A percentile compares a stretch with the other conserved stretches of the same genome.
Conservation (phyloP, 1,140 invertebrate genomes). For the Cephus cinctus region DNA sequence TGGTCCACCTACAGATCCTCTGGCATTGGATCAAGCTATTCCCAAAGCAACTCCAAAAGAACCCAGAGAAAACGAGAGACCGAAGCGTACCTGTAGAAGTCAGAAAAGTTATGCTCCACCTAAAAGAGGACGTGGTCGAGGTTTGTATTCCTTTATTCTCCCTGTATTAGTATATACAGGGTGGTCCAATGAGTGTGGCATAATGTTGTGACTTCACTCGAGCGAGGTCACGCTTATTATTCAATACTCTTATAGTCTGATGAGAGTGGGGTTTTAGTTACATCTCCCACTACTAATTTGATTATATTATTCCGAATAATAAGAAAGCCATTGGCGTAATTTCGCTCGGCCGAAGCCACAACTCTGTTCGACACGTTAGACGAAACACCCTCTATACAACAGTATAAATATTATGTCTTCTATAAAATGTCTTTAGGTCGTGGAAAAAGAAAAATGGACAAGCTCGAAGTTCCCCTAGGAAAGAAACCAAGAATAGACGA, state of each 20-base stretch:
- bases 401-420: too few species aligned
- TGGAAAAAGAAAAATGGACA: conserved; percentile 50
- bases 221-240: too few species aligned
- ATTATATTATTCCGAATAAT: conserved; percentile 4
- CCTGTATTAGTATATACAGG: too few species aligned
- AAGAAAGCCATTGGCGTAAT: background rate
- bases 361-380: too few species aligned
- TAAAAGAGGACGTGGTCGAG: conserved; percentile 46
- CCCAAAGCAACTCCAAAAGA: conserved; percentile 19
- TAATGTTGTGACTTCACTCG: conserved; percentile 3
- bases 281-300: background rate
- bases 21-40: conserved; percentile 40
- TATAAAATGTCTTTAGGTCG: conserved; percentile 34
- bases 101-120: conserved; percentile 54
- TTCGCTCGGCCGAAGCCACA: too few species aligned
- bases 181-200: too few species aligned
- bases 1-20: conserved; percentile 33
- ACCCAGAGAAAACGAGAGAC: conserved; percentile 44
- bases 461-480: conserved; percentile 11
- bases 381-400: too few species aligned
- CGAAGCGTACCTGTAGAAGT: conserved; percentile 50
- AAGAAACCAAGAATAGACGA: conserved; percentile 42
- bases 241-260: too few species aligned
- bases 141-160: conserved; percentile 22
- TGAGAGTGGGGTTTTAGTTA: too few species aligned